Base-by-base conservation (phyloP, 2,113 vertebrate species). In the Lethenteron camtschaticum region DNA sequence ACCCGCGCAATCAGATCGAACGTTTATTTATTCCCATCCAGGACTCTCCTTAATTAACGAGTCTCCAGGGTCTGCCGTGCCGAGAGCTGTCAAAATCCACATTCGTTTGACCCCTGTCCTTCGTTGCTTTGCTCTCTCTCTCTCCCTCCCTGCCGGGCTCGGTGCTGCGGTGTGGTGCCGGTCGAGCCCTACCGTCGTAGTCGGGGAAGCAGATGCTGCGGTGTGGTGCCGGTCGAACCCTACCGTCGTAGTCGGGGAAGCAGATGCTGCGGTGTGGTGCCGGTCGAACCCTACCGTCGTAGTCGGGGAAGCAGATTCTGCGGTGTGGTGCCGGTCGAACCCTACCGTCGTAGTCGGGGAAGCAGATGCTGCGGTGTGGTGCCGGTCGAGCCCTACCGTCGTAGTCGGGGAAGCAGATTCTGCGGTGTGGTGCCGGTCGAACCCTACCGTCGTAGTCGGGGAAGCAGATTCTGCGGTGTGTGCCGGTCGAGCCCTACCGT, bases 381-480 rank as follows among this genome's bases (percentile, higher is more conserved):
- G 3, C 4, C 2, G 8, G 24, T 20, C 20, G 20, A 20, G 3
- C 20, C 20, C 20, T 20, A 20, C 20, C 20, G 20, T 20, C 20
- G 20, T 20, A 20, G 20, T 20, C 20, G 20, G 20, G 20, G 20
- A 20, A 20, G 20, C 20, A 20, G 20, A 20, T 20, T 3, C 20
- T 20, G 20, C 2, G 20, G 20, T 20, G 20, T 20, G 20, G 20
- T 20, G 69, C 59, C 11, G 68, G 68, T 18, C 5, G 2, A 13
- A 57, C 73, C 79, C 77, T 78, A 96, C 90, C 94, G 0, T 94
- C 82, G 0, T 96, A 99, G 12, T 96, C 94, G 1, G 89, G 92
- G 79, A 99, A 99, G 78, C 94, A 99, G 76, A 99, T 95, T 74
- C 86, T 95, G 79, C 96, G 86, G 16, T 96, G 90, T 70, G 18